phyloP scores from a whole-genome alignment of 2,797 vertebrate genomes.

The Huso huso region DNA sequence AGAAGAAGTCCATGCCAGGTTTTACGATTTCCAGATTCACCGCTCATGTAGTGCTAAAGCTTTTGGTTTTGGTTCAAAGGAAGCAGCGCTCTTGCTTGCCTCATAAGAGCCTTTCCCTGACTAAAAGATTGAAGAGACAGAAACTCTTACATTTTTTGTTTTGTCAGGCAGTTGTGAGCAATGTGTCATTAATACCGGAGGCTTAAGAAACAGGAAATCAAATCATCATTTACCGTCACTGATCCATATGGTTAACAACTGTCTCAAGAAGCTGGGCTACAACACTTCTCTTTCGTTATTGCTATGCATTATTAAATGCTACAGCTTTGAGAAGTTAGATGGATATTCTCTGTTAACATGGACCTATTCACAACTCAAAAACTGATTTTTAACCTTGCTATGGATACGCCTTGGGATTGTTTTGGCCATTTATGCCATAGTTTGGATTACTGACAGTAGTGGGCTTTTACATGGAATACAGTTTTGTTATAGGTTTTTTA shows the following conservation, averaged over 20 bases:
- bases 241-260: constrained; percentile 13
- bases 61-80: constrained; percentile 70
- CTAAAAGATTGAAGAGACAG: constrained; percentile 3
- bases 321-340: constrained; percentile 5
- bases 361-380: constrained; percentile 42
- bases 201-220: constrained; percentile 39
- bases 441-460: constrained; percentile 18
- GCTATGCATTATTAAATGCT: constrained; percentile 18
- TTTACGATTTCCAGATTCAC: constrained; percentile 37
- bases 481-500: background rate
- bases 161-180: constrained; percentile 13
- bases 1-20: constrained; percentile 39
- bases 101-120: constrained; percentile 11
- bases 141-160: constrained; percentile 5
- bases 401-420: constrained; percentile 54
- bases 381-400: constrained; percentile 57
- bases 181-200: constrained; percentile 26
- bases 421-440: constrained; percentile 38
- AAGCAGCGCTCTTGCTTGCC: constrained; percentile 55
- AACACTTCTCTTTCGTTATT: constrained; percentile 24
- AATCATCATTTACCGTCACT: constrained; percentile 59
- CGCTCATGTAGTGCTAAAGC: constrained; percentile 53
- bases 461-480: background rate
- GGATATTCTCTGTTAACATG: constrained; percentile 39
- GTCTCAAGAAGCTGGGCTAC: constrained; percentile 18